phyloP scores from a whole-genome alignment of 2,113 vertebrate species.

The Rhabdornis inornatus region DNA sequence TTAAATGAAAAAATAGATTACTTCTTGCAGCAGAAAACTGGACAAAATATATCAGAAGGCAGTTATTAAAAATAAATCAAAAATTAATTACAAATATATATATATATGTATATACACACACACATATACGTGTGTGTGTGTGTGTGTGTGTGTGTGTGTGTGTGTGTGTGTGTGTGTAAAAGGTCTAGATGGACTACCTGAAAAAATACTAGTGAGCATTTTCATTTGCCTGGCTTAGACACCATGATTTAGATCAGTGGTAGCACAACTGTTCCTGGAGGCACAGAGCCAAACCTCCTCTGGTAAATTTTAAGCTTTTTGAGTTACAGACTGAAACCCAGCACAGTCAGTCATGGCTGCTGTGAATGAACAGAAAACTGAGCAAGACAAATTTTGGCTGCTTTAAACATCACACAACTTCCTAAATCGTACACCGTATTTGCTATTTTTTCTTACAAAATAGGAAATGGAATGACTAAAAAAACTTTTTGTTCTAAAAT shows the following conservation, averaged over 20 bases:
- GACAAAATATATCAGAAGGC: background rate
- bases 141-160: too few relatives aligned
- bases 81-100: background rate
- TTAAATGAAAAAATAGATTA: background rate
- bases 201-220: background rate
- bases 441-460: background rate
- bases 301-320: background rate
- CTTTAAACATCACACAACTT: background rate
- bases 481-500: background rate
- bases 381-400: background rate
- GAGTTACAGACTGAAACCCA: background rate
- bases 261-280: background rate
- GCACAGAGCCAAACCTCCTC: background rate
- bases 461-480: background rate
- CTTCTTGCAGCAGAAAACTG: background rate
- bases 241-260: background rate
- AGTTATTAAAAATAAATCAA: background rate
- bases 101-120: too few relatives aligned
- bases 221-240: background rate
- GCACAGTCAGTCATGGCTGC: background rate
- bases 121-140: rapidly evolving
- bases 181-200: background rate
- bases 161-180: too few relatives aligned
- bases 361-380: background rate
- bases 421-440: background rate